Evolutionary conservation across 1,140 invertebrate genomes (phyloP).

Genomic region (Drosophila saltans): DNA sequence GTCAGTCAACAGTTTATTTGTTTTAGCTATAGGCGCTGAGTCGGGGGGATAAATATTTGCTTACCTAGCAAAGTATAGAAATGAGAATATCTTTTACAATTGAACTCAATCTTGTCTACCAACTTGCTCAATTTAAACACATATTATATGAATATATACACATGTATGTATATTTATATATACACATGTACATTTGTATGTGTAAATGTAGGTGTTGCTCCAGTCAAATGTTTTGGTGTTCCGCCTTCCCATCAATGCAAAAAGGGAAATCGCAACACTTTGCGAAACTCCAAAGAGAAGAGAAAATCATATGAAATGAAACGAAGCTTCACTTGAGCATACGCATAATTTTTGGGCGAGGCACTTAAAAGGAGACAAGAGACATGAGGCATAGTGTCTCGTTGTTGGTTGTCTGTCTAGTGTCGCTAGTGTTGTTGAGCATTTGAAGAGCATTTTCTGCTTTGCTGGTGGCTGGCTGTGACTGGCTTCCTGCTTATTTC

Average conservation of each 20-base stretch:
- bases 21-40: no score
- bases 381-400: neutral
- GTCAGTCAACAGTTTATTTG: no score
- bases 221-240: neutral
- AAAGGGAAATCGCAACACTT: slow-evolving; percentile 5
- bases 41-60: neutral
- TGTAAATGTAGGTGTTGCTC: neutral
- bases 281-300: neutral
- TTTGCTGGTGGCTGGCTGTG: slow-evolving; percentile 10
- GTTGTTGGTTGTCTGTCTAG: slow-evolving; percentile 16
- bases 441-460: slow-evolving; percentile 43
- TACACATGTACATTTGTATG: no score
- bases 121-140: slow-evolving; percentile 1
- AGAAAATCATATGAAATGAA: neutral
- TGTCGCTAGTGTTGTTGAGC: no score
- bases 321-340: slow-evolving; percentile 20
- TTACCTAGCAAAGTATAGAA: neutral
- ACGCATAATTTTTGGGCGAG: slow-evolving; percentile 56
- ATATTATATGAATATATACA: neutral
- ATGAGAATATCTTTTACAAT: neutral
- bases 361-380: slow-evolving; percentile 21
- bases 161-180: no score
- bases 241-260: neutral
- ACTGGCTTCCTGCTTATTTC: slow-evolving; percentile 17
- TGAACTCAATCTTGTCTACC: neutral